Conservation (phyloP, 2,797 vertebrate genomes). For the Mus caroli region DNA sequence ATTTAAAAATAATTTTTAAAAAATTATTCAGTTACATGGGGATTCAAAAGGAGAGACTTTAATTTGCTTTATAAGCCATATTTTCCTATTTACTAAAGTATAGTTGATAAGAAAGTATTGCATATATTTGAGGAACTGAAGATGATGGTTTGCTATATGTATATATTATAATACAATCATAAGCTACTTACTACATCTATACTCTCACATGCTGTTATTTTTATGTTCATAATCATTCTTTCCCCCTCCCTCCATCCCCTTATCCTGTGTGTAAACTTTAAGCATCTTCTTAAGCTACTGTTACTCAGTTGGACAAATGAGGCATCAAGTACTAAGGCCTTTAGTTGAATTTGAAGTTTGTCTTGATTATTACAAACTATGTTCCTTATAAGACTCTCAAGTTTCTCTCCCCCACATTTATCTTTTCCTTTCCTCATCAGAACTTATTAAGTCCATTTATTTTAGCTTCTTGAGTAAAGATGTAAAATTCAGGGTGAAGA, state of each 20-base stretch:
- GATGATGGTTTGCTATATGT: background rate
- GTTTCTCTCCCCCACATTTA: background rate
- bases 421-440: background rate
- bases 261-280: background rate
- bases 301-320: background rate
- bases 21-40: background rate
- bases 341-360: background rate
- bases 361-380: background rate
- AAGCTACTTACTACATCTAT: background rate
- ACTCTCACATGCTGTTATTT: background rate
- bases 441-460: background rate
- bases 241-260: background rate
- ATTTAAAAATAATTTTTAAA: background rate
- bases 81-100: background rate
- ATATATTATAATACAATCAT: background rate
- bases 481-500: background rate
- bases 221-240: background rate
- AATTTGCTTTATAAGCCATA: background rate
- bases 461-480: background rate
- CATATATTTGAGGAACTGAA: background rate
- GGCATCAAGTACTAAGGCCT: background rate
- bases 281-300: background rate
- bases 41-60: background rate
- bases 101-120: background rate
- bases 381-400: background rate